Conservation (phyloP, 1,140 invertebrate genomes). For the Philaenus spumarius region DNA sequence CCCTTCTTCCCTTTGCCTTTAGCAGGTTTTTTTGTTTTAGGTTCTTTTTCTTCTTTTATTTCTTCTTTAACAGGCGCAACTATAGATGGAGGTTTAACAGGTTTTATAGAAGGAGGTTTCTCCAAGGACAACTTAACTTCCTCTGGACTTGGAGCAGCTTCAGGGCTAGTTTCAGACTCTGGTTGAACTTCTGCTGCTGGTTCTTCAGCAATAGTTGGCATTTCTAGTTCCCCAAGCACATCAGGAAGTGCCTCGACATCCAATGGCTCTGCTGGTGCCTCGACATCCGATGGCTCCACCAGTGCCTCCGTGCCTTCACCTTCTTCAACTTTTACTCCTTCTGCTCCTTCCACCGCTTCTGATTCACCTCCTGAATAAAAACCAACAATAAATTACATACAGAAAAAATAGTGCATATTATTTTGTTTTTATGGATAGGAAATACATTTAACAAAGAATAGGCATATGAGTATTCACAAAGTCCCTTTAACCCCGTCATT, state of each 20-base stretch:
- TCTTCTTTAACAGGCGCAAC: neutral
- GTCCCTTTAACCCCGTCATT: too few relatives aligned
- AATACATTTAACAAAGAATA: too few relatives aligned
- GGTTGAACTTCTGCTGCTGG: neutral
- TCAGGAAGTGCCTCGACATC: slow-evolving; percentile 24
- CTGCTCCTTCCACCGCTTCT: too few relatives aligned
- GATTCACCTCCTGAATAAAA: neutral
- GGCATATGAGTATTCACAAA: too few relatives aligned
- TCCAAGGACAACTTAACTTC: too few relatives aligned
- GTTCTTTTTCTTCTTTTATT: neutral
- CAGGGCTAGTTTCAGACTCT: neutral
- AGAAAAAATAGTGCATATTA: too few relatives aligned
- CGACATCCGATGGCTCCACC: slow-evolving; percentile 27
- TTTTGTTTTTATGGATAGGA: too few relatives aligned
- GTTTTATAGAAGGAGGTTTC: too few relatives aligned
- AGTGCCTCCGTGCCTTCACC: slow-evolving; percentile 9
- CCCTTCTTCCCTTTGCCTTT: neutral
- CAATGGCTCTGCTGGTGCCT: slow-evolving; percentile 32
- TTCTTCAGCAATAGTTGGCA: neutral
- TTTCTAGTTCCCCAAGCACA: slow-evolving; percentile 1
- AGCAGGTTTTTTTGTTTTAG: neutral
- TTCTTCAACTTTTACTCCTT: too few relatives aligned
- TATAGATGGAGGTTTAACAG: neutral
- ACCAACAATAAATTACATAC: too few relatives aligned
- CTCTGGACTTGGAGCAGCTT: too few relatives aligned